Percentiles rank a stretch among this genome's conserved stretches.
Conservation (phyloP, 2,888 invertebrate genomes). For the Miltochrista miniata region DNA sequence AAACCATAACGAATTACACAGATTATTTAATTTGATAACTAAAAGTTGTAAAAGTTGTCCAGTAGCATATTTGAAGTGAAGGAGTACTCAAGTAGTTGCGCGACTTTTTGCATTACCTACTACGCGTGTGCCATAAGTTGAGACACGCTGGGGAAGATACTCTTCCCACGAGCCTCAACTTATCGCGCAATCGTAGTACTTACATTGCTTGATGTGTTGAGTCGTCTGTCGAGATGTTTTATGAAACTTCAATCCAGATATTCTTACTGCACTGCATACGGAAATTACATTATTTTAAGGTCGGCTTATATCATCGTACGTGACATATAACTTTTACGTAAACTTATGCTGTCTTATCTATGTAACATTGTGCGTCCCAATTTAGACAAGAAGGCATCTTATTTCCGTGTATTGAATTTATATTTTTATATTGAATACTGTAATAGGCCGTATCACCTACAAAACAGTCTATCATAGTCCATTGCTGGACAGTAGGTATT, state of each 20-base stretch:
- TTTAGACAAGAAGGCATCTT: conserved; percentile 11
- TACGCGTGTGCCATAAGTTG: too few species aligned
- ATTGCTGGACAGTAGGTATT: too few species aligned
- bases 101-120: neutral
- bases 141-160: too few species aligned
- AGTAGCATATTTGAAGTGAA: neutral
- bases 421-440: conserved; percentile 4
- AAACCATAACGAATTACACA: too few species aligned
- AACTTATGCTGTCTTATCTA: conserved; percentile 10
- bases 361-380: conserved; percentile 9
- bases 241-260: too few species aligned
- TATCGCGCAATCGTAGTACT: too few species aligned
- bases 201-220: too few species aligned
- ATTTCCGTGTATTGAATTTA: conserved; percentile 15
- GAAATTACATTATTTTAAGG: too few species aligned
- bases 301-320: neutral
- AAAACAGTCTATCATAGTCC: too few species aligned
- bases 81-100: neutral
- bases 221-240: too few species aligned
- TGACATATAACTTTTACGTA: neutral
- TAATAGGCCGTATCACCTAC: neutral
- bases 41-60: neutral
- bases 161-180: too few species aligned
- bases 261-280: neutral
- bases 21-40: too few species aligned